phyloP scores from a whole-genome alignment of 1,140 invertebrate genomes.

The Alviniconcha marisindica region DNA sequence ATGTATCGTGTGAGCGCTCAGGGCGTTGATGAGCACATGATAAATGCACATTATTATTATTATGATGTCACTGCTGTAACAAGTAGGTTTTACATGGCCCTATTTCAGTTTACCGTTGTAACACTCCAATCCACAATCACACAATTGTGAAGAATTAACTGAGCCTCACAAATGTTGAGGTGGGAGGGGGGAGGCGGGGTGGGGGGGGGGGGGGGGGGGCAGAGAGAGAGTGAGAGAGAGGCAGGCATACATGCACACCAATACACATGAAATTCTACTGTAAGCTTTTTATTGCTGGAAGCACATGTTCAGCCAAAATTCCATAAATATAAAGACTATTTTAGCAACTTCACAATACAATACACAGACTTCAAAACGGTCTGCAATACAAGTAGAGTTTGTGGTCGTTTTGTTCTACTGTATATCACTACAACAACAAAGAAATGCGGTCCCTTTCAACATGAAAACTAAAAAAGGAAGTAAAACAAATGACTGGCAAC shows the following conservation, averaged over 20 bases:
- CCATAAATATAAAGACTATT: slow-evolving; percentile 42
- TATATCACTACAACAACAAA: slow-evolving; percentile 29
- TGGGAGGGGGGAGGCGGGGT: too few species aligned
- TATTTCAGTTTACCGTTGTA: too few species aligned
- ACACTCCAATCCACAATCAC: too few species aligned
- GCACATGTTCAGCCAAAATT: slow-evolving; percentile 41
- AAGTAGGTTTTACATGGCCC: too few species aligned
- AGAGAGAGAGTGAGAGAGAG: neutral
- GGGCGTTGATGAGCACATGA: too few species aligned
- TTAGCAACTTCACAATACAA: slow-evolving; percentile 39
- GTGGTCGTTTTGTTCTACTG: slow-evolving; percentile 36
- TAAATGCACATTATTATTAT: too few species aligned
- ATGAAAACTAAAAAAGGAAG: slow-evolving; percentile 26
- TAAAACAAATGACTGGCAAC: slow-evolving; percentile 6
- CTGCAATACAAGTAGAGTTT: slow-evolving; percentile 31
- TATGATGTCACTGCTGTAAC: too few species aligned
- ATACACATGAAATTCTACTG: slow-evolving; percentile 19
- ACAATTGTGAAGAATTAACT: too few species aligned
- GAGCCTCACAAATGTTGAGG: too few species aligned
- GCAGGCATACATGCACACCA: slow-evolving; percentile 24
- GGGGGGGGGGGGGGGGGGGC: neutral
- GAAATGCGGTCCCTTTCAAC: slow-evolving; percentile 35
- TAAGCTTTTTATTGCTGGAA: slow-evolving; percentile 42
- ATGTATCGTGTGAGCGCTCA: too few species aligned
- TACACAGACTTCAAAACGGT: slow-evolving; percentile 36